A percentile compares a stretch with the other conserved stretches of the same genome.
phyloP scores from a whole-genome alignment of 23 tunicate genomes.

The Corella eumyota region DNA sequence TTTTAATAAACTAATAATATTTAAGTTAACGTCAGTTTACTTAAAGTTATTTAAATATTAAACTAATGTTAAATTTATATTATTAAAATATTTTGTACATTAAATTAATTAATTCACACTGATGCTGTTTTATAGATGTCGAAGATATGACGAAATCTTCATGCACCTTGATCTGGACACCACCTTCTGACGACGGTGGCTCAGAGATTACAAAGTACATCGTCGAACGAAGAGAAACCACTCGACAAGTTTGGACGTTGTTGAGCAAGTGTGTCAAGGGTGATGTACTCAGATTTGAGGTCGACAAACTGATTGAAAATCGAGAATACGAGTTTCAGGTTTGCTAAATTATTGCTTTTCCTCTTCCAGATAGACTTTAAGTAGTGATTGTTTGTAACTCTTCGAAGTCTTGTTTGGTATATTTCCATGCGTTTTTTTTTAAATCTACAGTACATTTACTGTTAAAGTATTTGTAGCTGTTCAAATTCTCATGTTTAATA shows the following conservation, averaged over 20 bases:
- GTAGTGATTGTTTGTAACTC: no score
- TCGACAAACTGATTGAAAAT: slow-evolving; percentile 49
- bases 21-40: no score
- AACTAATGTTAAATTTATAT: no score
- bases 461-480: no score
- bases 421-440: no score
- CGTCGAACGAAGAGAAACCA: slow-evolving; percentile 57
- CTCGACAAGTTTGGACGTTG: slow-evolving; percentile 71
- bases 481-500: no score
- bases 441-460: no score
- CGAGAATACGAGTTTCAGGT: slow-evolving; percentile 92
- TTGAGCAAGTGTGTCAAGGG: slow-evolving; percentile 31
- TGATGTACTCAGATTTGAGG: slow-evolving; percentile 32
- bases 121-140: slow-evolving; percentile 21
- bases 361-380: no score
- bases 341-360: no score
- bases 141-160: slow-evolving; percentile 74
- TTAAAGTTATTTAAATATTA: no score
- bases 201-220: slow-evolving; percentile 37
- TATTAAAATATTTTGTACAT: background rate
- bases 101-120: background rate
- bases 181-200: slow-evolving; percentile 86
- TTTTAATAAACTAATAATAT: no score
- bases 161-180: slow-evolving; percentile 75
- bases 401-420: no score